Conservation (phyloP, 2,797 vertebrate genomes). For the Cryptoblepharus egeriae region DNA sequence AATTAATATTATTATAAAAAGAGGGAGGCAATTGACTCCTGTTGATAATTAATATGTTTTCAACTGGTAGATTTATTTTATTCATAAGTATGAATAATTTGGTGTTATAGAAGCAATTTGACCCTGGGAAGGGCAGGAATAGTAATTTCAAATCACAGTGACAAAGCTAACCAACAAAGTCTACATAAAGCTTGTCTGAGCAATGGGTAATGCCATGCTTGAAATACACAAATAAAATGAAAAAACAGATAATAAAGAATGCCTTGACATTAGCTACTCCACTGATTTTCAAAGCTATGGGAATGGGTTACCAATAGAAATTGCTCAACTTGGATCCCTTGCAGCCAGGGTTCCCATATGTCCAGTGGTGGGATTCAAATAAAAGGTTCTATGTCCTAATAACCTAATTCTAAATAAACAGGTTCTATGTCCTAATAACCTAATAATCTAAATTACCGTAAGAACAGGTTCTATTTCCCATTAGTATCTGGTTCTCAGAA, state of each 20-base stretch:
- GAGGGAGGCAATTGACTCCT: constrained; percentile 50
- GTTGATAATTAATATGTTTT: constrained; percentile 45
- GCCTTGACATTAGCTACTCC: neutral
- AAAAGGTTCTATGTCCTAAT: too few relatives aligned
- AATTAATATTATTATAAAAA: constrained; percentile 32
- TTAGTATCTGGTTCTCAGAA: too few relatives aligned
- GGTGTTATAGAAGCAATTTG: constrained; percentile 31
- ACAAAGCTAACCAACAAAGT: constrained; percentile 23
- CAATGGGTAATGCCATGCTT: neutral
- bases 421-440: too few relatives aligned
- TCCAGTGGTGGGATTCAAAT: too few relatives aligned
- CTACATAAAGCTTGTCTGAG: neutral
- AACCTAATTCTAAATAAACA: too few relatives aligned
- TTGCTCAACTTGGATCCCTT: neutral
- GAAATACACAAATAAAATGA: neutral
- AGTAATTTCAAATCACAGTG: constrained; percentile 18
- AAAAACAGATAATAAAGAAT: neutral
- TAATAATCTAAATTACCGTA: too few relatives aligned
- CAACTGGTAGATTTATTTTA: constrained; percentile 24
- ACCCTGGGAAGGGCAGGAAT: constrained; percentile 15
- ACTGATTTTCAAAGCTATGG: neutral
- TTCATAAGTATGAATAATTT: constrained; percentile 45
- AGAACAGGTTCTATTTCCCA: too few relatives aligned
- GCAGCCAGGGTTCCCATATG: too few relatives aligned
- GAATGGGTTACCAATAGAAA: neutral